Evolutionary conservation across 2,113 vertebrate genomes (phyloP).

Genomic region (Marmota flaviventris): DNA sequence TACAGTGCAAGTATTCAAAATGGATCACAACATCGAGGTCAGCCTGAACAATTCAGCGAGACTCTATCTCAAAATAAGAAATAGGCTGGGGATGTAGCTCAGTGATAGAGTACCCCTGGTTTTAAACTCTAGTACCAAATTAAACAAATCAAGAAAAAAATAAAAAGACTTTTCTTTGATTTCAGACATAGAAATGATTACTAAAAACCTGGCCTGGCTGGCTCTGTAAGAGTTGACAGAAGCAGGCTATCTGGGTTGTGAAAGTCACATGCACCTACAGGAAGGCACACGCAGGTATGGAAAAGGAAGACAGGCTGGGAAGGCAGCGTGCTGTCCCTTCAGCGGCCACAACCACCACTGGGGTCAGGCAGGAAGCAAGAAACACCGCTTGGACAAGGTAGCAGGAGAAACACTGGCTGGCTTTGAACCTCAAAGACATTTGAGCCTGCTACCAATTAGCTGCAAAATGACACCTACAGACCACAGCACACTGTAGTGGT

Average conservation of each 20-base stretch:
- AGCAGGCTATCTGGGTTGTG: neutral
- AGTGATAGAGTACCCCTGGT: too few species aligned
- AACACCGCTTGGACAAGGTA: neutral
- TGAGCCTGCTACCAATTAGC: neutral
- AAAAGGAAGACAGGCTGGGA: neutral
- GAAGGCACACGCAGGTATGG: accelerated
- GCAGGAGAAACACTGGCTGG: neutral
- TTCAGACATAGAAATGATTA: neutral
- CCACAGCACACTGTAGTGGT: neutral
- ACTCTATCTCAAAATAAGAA: neutral
- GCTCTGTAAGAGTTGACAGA: neutral
- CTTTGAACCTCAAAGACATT: neutral
- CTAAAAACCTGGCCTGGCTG: neutral
- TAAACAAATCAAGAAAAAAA: neutral
- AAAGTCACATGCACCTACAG: neutral
- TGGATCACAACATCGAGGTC: neutral
- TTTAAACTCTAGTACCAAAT: neutral
- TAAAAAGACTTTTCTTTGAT: neutral
- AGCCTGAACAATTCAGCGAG: neutral
- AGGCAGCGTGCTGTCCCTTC: neutral
- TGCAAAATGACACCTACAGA: neutral
- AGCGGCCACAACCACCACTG: neutral
- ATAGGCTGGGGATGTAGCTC: neutral
- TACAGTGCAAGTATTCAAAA: neutral
- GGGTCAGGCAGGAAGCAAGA: neutral